A percentile compares a stretch with the other conserved stretches of the same genome.
Conservation (phyloP, 2,797 vertebrate genomes). For the Dallia pectoralis region DNA sequence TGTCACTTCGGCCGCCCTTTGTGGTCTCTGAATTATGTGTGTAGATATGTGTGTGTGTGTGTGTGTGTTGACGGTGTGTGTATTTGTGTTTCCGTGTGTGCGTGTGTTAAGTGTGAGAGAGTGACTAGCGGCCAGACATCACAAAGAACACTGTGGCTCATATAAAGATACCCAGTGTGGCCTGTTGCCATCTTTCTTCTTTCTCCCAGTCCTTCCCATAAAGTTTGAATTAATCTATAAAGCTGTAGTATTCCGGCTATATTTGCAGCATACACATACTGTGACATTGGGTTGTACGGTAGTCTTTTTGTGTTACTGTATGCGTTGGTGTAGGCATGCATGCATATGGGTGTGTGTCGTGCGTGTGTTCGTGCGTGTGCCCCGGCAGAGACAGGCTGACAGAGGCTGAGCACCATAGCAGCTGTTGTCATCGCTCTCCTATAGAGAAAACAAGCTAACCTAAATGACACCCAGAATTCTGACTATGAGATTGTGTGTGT, state of each 20-base stretch:
- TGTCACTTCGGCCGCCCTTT: not conserved
- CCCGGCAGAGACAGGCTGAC: conserved; percentile 1
- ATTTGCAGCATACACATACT: too few species aligned
- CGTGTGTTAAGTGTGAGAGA: not conserved
- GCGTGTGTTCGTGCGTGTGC: not conserved
- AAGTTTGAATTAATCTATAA: too few species aligned
- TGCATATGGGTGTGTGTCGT: not conserved
- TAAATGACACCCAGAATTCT: conserved; percentile 5
- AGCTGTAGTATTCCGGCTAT: too few species aligned
- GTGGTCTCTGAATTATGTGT: not conserved
- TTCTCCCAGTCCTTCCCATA: too few species aligned
- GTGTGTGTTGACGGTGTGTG: not conserved
- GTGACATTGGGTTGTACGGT: too few species aligned
- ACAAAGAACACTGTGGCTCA: not conserved
- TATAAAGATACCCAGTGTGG: not conserved
- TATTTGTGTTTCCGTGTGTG: not conserved
- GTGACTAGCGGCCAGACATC: not conserved
- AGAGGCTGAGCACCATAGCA: conserved; percentile 9
- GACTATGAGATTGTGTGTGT: not conserved
- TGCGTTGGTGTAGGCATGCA: not conserved
- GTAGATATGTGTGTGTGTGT: not conserved
- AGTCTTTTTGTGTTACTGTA: too few species aligned
- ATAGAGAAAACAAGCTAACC: conserved; percentile 9
- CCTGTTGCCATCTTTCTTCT: too few species aligned
- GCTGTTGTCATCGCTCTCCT: conserved; percentile 8